Evolutionary conservation across 2,797 vertebrate species (phyloP).

Genomic region (Geotria australis): DNA sequence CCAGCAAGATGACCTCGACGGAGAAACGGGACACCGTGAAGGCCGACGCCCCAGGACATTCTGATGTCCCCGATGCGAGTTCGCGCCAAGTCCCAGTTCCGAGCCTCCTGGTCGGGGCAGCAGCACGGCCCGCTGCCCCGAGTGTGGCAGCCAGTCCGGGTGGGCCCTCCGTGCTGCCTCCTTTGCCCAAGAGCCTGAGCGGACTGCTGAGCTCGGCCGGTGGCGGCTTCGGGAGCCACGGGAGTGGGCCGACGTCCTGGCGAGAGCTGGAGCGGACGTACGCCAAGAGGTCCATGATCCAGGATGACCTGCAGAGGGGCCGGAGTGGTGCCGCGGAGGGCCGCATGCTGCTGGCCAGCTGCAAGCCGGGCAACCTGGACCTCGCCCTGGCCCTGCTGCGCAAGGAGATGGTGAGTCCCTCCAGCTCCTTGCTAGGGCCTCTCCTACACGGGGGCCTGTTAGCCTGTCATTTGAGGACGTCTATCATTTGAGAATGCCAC

Average conservation of each 20-base stretch:
- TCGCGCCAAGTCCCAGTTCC: too few relatives aligned
- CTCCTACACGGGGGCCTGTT: too few relatives aligned
- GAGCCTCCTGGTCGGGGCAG: too few relatives aligned
- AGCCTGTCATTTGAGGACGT: too few relatives aligned
- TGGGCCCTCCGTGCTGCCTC: constrained; percentile 12
- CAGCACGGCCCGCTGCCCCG: too few relatives aligned
- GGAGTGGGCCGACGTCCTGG: constrained; percentile 10
- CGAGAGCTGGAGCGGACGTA: constrained; percentile 28
- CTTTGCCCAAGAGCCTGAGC: constrained; percentile 26
- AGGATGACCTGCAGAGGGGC: constrained; percentile 25
- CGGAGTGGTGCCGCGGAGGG: constrained; percentile 7
- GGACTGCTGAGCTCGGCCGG: constrained; percentile 32
- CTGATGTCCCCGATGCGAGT: too few relatives aligned
- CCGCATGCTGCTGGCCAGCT: constrained; percentile 2
- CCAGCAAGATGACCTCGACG: too few relatives aligned
- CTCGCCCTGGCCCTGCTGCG: constrained; percentile 25
- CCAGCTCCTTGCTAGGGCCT: too few relatives aligned
- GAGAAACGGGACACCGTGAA: too few relatives aligned
- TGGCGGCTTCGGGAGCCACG: constrained; percentile 3
- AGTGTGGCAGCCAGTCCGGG: too few relatives aligned
- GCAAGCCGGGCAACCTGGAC: constrained; percentile 20
- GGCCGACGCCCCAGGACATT: too few relatives aligned
- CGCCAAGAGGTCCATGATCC: constrained; percentile 25
- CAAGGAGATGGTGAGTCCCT: constrained; percentile 25
- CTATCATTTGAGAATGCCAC: too few relatives aligned